Percentiles rank a stretch among this genome's conserved stretches.
These are phyloP conservation scores for Coenonympha glycerion DNA, from an alignment of 2,888 invertebrate species.

Conservation along the genomic window DNA sequence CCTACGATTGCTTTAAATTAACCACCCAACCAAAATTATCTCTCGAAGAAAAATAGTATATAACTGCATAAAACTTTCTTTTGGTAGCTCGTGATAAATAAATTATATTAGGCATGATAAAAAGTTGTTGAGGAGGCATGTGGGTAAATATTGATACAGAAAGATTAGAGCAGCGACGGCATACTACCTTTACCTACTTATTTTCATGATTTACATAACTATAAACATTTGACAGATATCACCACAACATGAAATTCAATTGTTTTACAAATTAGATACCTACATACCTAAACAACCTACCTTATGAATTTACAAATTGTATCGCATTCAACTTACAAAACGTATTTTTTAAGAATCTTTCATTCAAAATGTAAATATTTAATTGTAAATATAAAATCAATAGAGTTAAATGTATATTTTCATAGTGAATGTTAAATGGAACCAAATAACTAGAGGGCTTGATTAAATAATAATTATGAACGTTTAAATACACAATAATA, in stretches of 20 bases:
- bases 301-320: neutral
- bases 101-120: too few species aligned
- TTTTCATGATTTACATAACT: too few species aligned
- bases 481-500: conserved; percentile 8
- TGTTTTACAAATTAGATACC: neutral
- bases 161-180: too few species aligned
- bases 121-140: too few species aligned
- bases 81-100: too few species aligned
- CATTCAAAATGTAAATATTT: conserved; percentile 50
- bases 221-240: neutral
- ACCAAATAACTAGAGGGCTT: conserved; percentile 55
- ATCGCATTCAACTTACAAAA: conserved; percentile 19
- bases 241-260: neutral
- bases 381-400: conserved; percentile 52
- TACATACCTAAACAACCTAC: neutral
- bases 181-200: too few species aligned
- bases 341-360: conserved; percentile 42
- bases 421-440: conserved; percentile 73
- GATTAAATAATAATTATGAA: conserved; percentile 23
- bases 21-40: too few species aligned
- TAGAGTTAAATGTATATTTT: conserved; percentile 71
- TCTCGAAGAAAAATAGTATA: neutral
- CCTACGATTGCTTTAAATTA: neutral
- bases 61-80: too few species aligned
- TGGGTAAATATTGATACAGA: too few species aligned